Base-by-base conservation (phyloP, 2,797 vertebrate species). In the Hemibagrus guttatus region DNA sequence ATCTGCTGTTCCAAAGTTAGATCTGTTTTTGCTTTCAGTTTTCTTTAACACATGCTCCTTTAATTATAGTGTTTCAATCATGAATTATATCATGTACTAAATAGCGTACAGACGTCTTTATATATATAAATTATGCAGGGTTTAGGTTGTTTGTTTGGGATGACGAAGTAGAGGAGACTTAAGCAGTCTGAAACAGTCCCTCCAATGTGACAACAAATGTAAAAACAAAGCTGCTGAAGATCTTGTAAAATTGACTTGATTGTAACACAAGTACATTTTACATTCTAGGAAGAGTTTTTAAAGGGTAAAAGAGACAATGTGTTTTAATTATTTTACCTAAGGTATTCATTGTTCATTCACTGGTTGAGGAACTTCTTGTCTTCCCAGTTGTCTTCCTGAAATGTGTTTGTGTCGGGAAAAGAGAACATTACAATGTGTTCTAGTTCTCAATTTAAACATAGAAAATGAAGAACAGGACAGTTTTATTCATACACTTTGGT, bases 291-390 rank as follows among this genome's bases (percentile, higher is more conserved):
- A 14, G 63, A 64, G 12, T 64, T 26, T 74, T 49, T 49, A 49
- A 54, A 56, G 0, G 9, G 1, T 56, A 21, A 78, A 12, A 39
- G 21, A 35, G 17, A 35, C 1, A 19, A 4, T 78, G 52, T 78
- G 52, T 56, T 56, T 64, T 42, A 49, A 42, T 64, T 31, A 42
- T 71, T 28, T 59, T 64, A 86, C 85, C 79, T 54, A 35, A n/a
- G 64, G 28, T 4, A 86, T 86, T 82, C 13, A 42, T 17, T 31
- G n/a, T n/a, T n/a, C n/a, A n/a, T n/a, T n/a, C n/a, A n/a, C n/a
- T n/a, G 49, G 35, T 13, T 75, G 46, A 49, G 16, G 19, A 23
- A 35, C 17, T 13, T 17, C 75, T 58, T 17, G 26, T 16, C 46
- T 49, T 49, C 46, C 9, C 8, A n/a, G 46, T 75, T 4, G 19